A percentile compares a stretch with the other conserved stretches of the same genome.
phyloP scores from a whole-genome alignment of 2,113 vertebrate species.

The Ellobius talpinus region DNA sequence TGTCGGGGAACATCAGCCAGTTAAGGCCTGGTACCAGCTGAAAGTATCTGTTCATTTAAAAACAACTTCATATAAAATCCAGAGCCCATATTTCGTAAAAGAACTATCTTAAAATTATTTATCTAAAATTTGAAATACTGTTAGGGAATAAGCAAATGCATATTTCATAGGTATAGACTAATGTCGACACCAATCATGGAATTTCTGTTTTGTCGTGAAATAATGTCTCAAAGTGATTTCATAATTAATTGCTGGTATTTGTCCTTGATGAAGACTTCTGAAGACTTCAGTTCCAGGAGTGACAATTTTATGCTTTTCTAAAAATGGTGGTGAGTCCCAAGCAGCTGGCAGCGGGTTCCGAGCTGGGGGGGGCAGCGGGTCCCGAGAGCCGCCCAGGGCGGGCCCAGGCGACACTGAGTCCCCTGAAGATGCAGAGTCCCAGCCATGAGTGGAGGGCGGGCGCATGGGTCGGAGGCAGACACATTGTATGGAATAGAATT shows the following conservation, averaged over 20 bases:
- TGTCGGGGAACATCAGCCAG: neutral
- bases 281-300: neutral
- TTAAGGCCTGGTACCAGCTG: neutral
- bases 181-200: neutral
- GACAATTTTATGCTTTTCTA: no score
- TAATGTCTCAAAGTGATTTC: neutral
- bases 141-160: neutral
- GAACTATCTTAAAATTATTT: neutral
- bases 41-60: constrained; percentile 13
- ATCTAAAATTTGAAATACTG: neutral
- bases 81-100: neutral
- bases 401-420: no score
- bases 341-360: no score
- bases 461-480: no score
- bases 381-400: no score
- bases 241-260: accelerated
- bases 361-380: no score
- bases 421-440: no score
- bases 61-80: neutral
- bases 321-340: no score
- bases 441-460: no score
- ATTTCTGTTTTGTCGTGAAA: neutral
- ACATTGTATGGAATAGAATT: no score
- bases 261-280: neutral
- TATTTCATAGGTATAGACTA: neutral